Conservation (phyloP, 2,888 invertebrate genomes). For the Dioctria rufipes region DNA sequence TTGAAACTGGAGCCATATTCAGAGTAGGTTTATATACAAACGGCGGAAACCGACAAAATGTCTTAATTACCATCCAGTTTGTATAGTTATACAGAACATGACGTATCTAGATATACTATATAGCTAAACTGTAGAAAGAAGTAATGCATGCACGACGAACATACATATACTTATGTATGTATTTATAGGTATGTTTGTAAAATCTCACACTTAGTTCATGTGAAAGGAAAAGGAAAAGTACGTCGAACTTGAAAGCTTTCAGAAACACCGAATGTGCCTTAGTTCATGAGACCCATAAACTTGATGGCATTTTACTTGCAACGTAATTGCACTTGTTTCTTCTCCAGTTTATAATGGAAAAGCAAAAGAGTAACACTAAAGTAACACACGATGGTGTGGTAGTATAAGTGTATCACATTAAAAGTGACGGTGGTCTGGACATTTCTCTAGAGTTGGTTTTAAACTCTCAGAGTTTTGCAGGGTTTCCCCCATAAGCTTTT, state of each 20-base stretch:
- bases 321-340: conserved; percentile 45
- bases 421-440: background rate
- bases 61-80: conserved; percentile 55
- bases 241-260: conserved; percentile 46
- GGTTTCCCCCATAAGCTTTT: conserved; percentile 5
- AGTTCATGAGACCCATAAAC: conserved; percentile 45
- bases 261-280: conserved; percentile 4
- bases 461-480: conserved; percentile 12
- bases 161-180: too few relatives aligned
- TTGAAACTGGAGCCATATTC: conserved; percentile 14
- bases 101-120: background rate
- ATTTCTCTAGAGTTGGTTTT: conserved; percentile 21
- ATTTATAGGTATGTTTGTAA: too few relatives aligned
- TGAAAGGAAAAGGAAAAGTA: conserved; percentile 10
- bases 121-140: too few relatives aligned
- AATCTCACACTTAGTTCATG: too few relatives aligned
- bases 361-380: background rate
- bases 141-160: too few relatives aligned
- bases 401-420: background rate
- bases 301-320: conserved; percentile 29
- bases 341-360: background rate
- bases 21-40: conserved; percentile 4
- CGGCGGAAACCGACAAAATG: conserved; percentile 57
- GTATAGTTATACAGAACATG: background rate
- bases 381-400: background rate